These are phyloP conservation scores for Papilio xuthus DNA, from an alignment of 1,140 invertebrate species.

Conservation along the genomic window DNA sequence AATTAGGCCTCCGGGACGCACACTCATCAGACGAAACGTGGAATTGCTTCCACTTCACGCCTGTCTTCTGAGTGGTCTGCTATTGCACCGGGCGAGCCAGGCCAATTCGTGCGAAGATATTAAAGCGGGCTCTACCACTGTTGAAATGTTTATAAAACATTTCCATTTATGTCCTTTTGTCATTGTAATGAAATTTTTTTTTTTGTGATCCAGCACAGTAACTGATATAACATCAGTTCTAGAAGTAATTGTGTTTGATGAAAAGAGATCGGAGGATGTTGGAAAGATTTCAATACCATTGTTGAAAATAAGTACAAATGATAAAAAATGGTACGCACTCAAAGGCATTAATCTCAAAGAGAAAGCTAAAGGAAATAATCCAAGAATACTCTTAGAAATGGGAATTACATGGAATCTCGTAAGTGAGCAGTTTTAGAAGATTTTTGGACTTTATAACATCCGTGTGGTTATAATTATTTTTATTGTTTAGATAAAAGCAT, in stretches of 20 bases:
- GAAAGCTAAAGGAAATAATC: constrained; percentile 90
- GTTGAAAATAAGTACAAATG: constrained; percentile 90
- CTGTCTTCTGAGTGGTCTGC: too few relatives aligned
- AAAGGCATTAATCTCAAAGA: constrained; percentile 95
- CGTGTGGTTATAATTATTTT: constrained; percentile 25
- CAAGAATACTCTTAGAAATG: constrained; percentile 89
- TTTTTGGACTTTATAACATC: background rate
- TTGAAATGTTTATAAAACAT: constrained; percentile 22
- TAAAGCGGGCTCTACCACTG: too few relatives aligned
- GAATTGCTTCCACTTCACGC: too few relatives aligned
- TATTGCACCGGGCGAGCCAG: too few relatives aligned
- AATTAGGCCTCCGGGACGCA: too few relatives aligned
- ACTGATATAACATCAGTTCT: constrained; percentile 97
- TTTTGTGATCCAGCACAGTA: constrained; percentile 87
- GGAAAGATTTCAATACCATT: constrained; percentile 96
- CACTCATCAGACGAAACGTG: too few relatives aligned
- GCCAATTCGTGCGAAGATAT: too few relatives aligned
- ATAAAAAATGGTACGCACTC: constrained; percentile 96
- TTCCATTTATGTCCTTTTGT: background rate
- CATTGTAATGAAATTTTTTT: background rate
- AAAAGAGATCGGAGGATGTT: constrained; percentile 97
- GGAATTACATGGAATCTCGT: constrained; percentile 93
- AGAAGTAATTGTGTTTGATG: constrained; percentile 97
- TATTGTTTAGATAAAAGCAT: constrained; percentile 83
- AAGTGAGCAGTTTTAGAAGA: constrained; percentile 47